Base-by-base conservation (phyloP, 1,140 invertebrate genomes). In the Anoplolepis gracilipes region DNA sequence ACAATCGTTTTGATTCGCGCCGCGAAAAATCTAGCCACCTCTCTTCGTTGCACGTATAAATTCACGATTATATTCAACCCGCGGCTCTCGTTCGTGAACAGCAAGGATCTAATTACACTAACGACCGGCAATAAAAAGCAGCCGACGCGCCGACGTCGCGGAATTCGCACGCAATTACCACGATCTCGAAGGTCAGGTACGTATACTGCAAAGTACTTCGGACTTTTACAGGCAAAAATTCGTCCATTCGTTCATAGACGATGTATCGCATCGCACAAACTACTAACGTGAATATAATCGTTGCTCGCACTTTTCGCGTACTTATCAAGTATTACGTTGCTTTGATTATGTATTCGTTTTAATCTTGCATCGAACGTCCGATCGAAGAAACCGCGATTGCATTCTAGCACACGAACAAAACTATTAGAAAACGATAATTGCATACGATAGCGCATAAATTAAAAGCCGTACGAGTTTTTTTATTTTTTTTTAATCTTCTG, bases 111-210 rank as follows among this genome's bases (percentile, higher is more conserved):
- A 90, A 90, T 90, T 90, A 90, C 86, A 78, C 88, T 90, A 90
- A 90, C 89, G 89, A 90, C 89, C 88, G 86, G 86, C 86, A 87
- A 90, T 90, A 90, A 90, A 90, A 90, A 90, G 82, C 89, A 85
- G 85, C 69, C 75, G 88, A 81, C 88, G 81, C 85, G 85, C 59
- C 88, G 88, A 89, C 88, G 88, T 90, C 88, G 88, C 77, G 89
- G 88, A 87, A 90, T 90, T 90, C 73, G 89, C 89, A 87, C 88
- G 86, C 88, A 90, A 90, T 90, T 90, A 90, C 86, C 65, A 46
- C 86, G 77, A 64, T 84, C 89, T 70, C 78, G 77, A 57, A 85
- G 82, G 87, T 89, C 88, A 89, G 85, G 88, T 87, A 57, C 72
- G 72, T 53, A 57, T 46, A 53, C 55, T 42, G 61, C 25, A 22